These are phyloP conservation scores for Lacerta agilis DNA, from an alignment of 2,797 vertebrate species.

Conservation along the genomic window DNA sequence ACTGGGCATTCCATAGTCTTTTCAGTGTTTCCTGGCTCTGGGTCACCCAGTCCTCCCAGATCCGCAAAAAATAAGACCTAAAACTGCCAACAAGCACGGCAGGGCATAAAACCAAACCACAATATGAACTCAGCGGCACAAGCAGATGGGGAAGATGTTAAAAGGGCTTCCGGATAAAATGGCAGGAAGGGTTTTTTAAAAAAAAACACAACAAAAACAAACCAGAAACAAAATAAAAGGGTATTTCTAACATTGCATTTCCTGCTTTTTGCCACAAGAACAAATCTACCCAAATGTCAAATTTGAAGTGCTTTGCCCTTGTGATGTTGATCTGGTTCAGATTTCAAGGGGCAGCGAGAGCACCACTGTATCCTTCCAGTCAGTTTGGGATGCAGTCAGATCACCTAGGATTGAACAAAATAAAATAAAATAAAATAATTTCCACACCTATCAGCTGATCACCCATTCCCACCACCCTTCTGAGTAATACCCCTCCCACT, in stretches of 20 bases:
- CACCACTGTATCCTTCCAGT: constrained; percentile 14
- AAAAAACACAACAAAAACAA: too few relatives aligned
- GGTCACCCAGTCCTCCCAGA: background rate
- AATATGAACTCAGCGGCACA: background rate
- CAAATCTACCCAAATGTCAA: background rate
- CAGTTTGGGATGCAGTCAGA: constrained; percentile 17
- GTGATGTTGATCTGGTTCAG: background rate
- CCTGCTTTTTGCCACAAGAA: background rate
- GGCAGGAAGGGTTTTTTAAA: background rate
- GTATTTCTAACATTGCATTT: background rate
- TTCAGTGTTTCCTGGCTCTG: constrained; percentile 27
- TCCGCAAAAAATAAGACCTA: background rate
- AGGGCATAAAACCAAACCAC: background rate
- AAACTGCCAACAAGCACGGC: background rate
- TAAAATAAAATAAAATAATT: too few relatives aligned
- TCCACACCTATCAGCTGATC: too few relatives aligned
- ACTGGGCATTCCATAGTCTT: background rate
- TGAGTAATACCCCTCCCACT: too few relatives aligned
- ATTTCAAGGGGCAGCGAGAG: background rate
- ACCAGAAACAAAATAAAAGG: background rate
- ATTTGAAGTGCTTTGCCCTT: background rate
- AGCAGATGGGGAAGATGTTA: background rate
- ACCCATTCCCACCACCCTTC: too few relatives aligned
- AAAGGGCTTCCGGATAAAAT: background rate
- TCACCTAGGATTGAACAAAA: background rate